These are phyloP conservation scores for Bergia sp. DNA, from an alignment of 92 coral and sea anemone genomes.

Conservation along the genomic window DNA sequence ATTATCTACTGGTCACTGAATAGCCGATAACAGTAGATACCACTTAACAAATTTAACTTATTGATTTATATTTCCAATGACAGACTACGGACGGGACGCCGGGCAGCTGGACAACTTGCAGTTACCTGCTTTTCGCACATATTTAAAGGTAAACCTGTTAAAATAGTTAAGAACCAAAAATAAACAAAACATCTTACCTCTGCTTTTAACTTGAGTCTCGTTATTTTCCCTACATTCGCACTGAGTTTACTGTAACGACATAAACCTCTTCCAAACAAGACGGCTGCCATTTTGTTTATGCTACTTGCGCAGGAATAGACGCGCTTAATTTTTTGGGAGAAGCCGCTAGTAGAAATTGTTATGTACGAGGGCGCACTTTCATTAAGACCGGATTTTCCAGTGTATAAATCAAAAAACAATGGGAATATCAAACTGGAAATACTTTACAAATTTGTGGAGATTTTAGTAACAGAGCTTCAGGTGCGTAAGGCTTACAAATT, in stretches of 20 bases:
- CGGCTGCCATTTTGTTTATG: slow-evolving; percentile 45
- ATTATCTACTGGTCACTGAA: too few species aligned
- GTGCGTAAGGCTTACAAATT: too few species aligned
- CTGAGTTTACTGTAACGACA: neutral
- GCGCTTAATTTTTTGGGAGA: slow-evolving; percentile 27
- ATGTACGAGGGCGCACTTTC: slow-evolving; percentile 13
- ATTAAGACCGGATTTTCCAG: too few species aligned
- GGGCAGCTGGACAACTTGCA: too few species aligned
- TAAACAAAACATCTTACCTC: neutral
- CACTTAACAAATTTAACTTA: too few species aligned
- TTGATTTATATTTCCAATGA: too few species aligned
- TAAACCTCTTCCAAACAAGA: slow-evolving; percentile 20
- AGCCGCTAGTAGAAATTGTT: slow-evolving; percentile 6
- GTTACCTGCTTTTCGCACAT: neutral
- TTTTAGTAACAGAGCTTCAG: too few species aligned
- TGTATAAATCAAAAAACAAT: too few species aligned
- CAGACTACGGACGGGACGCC: too few species aligned
- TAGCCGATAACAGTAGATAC: too few species aligned
- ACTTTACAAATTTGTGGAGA: too few species aligned
- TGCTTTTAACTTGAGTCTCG: neutral
- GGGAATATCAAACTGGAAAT: too few species aligned
- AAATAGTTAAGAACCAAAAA: neutral
- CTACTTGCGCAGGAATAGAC: slow-evolving; percentile 1
- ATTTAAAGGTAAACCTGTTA: neutral
- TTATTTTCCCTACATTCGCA: slow-evolving; percentile 7